These are phyloP conservation scores for Drosophila subsilvestris DNA, from an alignment of 2,888 invertebrate genomes.

Conservation along the genomic window DNA sequence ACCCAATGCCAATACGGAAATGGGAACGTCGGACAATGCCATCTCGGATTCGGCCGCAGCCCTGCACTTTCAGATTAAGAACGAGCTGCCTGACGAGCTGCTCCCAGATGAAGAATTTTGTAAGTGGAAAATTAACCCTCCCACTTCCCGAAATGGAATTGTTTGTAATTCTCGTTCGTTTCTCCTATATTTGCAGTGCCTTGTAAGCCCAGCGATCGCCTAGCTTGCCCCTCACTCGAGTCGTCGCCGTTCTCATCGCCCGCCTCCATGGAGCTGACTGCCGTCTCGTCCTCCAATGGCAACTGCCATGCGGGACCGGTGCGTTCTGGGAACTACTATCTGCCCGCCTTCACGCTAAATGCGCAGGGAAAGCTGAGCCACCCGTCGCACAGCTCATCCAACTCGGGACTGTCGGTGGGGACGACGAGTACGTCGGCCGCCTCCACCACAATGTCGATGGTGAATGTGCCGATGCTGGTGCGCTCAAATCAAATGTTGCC, in stretches of 20 bases:
- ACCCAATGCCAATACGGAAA: slow-evolving; percentile 55
- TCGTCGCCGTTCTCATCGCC: slow-evolving; percentile 83
- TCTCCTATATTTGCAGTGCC: slow-evolving; percentile 62
- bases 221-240: slow-evolving; percentile 80
- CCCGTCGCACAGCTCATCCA: slow-evolving; percentile 32
- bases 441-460: slow-evolving; percentile 60
- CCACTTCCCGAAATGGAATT: background rate
- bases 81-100: slow-evolving; percentile 75
- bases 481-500: slow-evolving; percentile 81
- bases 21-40: slow-evolving; percentile 79
- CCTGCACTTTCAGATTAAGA: slow-evolving; percentile 80
- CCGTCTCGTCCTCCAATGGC: slow-evolving; percentile 43
- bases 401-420: slow-evolving; percentile 15
- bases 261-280: slow-evolving; percentile 81
- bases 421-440: slow-evolving; percentile 21
- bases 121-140: slow-evolving; percentile 52
- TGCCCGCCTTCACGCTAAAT: slow-evolving; percentile 72
- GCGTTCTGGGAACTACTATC: slow-evolving; percentile 61
- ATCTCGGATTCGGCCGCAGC: slow-evolving; percentile 78
- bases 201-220: slow-evolving; percentile 64
- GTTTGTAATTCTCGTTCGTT: background rate
- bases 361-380: slow-evolving; percentile 63
- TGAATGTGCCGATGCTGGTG: slow-evolving; percentile 73
- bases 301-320: slow-evolving; percentile 32
- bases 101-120: slow-evolving; percentile 79